Base-by-base conservation (phyloP, 2,888 invertebrate genomes). In the Tholera decimalis region DNA sequence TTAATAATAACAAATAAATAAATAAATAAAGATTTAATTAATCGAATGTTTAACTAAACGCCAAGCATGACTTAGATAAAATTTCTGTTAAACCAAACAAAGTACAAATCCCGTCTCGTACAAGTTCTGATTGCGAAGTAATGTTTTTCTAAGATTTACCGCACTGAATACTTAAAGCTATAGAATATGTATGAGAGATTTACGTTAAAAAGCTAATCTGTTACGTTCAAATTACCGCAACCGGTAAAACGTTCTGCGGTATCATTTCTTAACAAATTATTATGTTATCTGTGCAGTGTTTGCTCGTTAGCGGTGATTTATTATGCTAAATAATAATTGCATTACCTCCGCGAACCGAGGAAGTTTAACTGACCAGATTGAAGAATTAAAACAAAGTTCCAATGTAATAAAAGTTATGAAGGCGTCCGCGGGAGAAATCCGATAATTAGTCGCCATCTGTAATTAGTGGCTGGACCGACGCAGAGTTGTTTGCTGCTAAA, bases 401-500 rank as follows among this genome's bases (percentile, higher is more conserved):
- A 22, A 57, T 63, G 69, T 70, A 77, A 79, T 82, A 82, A 78
- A 83, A 84, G 67, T 78, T 70, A 26, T 57, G 60, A n/a, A 51
- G 22, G 39, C 26, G 49, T 26, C 58, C 60, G 66, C 58, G 53
- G 72, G 69, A 76, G 59, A 54, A 57, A 79, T 74, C 70, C 72
- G 83, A 75, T 81, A 85, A 83, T 84, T 83, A 77, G 59, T 47
- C 41, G 59, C 54, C 64, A 62, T 59, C 63, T 71, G 77, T 83
- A 85, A 86, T 85, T 84, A 73, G 44, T 73, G 80, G 77, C 68
- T 67, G 72, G 73, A 59, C 75, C 64, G 66, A 69, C 33, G 58
- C 28, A 47, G 33, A 77, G 73, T 84, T 83, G 84, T 82, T 84
- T 80, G 74, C 71, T 49, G 75, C 76, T 83, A 83, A 83, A 79